Evolutionary conservation across 1,140 invertebrate species (phyloP).

Genomic region (fruit fly (Drosophila melanogaster)): DNA sequence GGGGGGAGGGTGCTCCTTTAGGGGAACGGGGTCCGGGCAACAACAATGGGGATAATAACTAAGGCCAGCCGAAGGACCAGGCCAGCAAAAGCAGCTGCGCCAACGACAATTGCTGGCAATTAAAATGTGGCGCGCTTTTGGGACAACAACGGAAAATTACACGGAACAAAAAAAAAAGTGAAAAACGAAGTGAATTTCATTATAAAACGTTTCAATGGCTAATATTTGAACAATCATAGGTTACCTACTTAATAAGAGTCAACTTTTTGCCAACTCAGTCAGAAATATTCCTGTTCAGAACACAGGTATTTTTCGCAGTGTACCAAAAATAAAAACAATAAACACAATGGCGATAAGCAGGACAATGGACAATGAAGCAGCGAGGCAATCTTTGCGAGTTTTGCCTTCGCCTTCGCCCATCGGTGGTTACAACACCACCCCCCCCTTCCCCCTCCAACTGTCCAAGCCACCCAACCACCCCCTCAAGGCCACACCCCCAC

Average conservation of each 20-base stretch:
- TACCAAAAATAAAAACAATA: constrained; percentile 24
- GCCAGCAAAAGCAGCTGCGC: constrained; percentile 64
- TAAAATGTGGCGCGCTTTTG: constrained; percentile 80
- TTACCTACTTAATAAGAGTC: no score
- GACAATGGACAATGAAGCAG: constrained; percentile 55
- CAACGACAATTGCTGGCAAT: constrained; percentile 80
- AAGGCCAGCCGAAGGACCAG: constrained; percentile 32
- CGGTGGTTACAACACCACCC: constrained; percentile 69
- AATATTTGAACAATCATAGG: no score
- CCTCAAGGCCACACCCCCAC: constrained; percentile 7
- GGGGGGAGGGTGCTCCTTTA: neutral
- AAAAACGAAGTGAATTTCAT: no score
- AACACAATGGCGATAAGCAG: constrained; percentile 49
- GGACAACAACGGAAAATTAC: constrained; percentile 41
- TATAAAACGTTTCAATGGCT: neutral
- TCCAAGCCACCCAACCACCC: neutral
- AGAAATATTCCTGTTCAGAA: neutral
- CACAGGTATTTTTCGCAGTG: neutral
- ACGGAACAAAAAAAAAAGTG: constrained; percentile 3
- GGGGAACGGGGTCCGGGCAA: neutral
- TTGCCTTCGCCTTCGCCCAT: constrained; percentile 50
- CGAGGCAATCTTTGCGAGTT: constrained; percentile 44
- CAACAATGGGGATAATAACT: constrained; percentile 58
- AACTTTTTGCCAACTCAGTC: no score
- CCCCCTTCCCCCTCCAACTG: no score